phyloP scores from a whole-genome alignment of 2,113 vertebrate species.

The Equus przewalskii region DNA sequence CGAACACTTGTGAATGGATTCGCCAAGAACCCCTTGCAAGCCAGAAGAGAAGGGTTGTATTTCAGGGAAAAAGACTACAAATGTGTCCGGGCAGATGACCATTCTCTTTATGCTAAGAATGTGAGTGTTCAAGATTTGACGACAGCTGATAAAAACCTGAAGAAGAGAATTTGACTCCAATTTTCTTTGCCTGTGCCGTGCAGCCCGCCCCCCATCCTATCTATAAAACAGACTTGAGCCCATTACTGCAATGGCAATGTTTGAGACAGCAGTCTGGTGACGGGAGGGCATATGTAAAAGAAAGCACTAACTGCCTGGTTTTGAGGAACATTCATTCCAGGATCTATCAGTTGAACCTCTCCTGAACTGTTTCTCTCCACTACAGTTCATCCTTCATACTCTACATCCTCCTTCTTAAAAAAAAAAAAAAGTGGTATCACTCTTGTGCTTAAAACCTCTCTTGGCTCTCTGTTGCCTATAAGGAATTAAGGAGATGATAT shows the following conservation, averaged over 20 bases:
- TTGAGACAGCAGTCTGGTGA: background rate
- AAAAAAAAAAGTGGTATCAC: background rate
- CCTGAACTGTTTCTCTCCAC: background rate
- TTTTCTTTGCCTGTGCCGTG: background rate
- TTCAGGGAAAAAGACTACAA: slow-evolving; percentile 86
- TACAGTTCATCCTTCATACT: background rate
- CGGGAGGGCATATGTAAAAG: background rate
- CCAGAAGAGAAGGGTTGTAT: slow-evolving; percentile 86
- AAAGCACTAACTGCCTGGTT: background rate
- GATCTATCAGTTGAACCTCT: background rate
- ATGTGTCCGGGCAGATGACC: slow-evolving; percentile 87
- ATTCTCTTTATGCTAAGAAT: slow-evolving; percentile 88
- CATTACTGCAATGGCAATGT: background rate
- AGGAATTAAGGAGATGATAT: background rate
- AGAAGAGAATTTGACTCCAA: slow-evolving; percentile 20
- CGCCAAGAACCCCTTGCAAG: slow-evolving; percentile 81
- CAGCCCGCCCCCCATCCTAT: background rate
- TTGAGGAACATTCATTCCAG: background rate
- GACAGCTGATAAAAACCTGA: background rate
- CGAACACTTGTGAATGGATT: slow-evolving; percentile 85
- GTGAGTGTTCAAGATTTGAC: slow-evolving; percentile 79
- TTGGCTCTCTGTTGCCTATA: background rate
- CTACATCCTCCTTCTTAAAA: background rate
- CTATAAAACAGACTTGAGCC: background rate
- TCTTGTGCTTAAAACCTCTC: background rate